Conservation (phyloP, 2,113 vertebrate genomes). For the Euleptes europaea region DNA sequence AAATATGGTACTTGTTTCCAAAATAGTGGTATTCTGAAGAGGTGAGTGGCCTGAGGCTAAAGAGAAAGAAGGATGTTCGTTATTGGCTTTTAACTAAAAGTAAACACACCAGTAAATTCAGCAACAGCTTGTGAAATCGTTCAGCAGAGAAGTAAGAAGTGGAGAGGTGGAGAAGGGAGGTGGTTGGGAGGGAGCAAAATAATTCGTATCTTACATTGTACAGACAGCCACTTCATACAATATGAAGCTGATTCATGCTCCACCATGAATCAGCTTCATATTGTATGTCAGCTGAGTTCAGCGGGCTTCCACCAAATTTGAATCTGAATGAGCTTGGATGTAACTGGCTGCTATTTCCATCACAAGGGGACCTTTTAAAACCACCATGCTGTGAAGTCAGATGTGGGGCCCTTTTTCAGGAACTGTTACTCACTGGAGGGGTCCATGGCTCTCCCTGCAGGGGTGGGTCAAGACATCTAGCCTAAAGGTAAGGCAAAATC, state of each 20-base stretch:
- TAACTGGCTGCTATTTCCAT: not conserved
- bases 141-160: not conserved
- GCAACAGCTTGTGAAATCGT: not conserved
- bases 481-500: too few species aligned
- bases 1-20: not conserved
- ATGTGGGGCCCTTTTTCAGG: not conserved
- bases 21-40: slow-evolving; percentile 9
- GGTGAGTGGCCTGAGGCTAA: not conserved
- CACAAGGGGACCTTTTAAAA: not conserved
- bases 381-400: not conserved
- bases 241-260: not conserved
- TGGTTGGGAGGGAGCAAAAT: not conserved
- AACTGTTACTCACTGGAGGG: not conserved
- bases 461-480: too few species aligned
- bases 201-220: not conserved
- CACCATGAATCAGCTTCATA: not conserved
- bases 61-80: not conserved
- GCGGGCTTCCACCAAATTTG: not conserved
- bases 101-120: not conserved
- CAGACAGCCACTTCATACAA: not conserved
- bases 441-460: not conserved
- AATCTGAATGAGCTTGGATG: slow-evolving; percentile 4
- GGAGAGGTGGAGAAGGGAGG: not conserved
- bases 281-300: not conserved
- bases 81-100: not conserved